A percentile compares a stretch with the other conserved stretches of the same genome.
Conservation (phyloP, 2,888 invertebrate species). For the Hetaerina titia region DNA sequence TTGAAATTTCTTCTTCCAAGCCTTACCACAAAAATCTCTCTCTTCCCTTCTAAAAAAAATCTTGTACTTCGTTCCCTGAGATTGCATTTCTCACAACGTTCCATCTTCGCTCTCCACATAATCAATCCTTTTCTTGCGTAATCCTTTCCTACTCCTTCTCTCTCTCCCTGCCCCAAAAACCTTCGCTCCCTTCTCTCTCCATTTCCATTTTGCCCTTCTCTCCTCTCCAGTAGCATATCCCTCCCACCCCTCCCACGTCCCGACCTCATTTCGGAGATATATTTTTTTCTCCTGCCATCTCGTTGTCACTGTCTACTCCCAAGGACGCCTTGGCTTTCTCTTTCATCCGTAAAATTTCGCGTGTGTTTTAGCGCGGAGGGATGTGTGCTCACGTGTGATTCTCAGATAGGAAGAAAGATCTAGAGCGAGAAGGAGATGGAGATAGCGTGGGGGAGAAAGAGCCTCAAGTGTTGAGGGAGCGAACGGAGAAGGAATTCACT, state of each 20-base stretch:
- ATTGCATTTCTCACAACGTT: neutral
- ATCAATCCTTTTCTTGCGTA: neutral
- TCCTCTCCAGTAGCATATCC: neutral
- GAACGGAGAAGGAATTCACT: neutral
- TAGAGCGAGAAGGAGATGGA: neutral
- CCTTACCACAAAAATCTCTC: neutral
- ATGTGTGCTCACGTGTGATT: neutral
- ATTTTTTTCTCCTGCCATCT: neutral
- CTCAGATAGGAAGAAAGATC: neutral
- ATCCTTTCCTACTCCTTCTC: neutral
- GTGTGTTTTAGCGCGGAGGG: neutral
- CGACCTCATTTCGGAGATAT: neutral
- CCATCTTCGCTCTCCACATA: neutral
- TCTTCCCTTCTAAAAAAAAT: neutral
- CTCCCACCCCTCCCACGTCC: neutral
- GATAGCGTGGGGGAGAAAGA: neutral
- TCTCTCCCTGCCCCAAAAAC: neutral
- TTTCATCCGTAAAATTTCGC: conserved; percentile 21
- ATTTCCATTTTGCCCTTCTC: neutral
- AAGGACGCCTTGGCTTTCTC: conserved; percentile 50
- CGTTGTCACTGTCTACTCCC: neutral
- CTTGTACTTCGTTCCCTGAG: neutral
- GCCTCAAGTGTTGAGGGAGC: neutral
- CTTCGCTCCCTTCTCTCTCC: neutral
- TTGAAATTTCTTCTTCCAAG: neutral